Evolutionary conservation across 2,888 invertebrate species (phyloP).

Genomic region (Euclidia mi): DNA sequence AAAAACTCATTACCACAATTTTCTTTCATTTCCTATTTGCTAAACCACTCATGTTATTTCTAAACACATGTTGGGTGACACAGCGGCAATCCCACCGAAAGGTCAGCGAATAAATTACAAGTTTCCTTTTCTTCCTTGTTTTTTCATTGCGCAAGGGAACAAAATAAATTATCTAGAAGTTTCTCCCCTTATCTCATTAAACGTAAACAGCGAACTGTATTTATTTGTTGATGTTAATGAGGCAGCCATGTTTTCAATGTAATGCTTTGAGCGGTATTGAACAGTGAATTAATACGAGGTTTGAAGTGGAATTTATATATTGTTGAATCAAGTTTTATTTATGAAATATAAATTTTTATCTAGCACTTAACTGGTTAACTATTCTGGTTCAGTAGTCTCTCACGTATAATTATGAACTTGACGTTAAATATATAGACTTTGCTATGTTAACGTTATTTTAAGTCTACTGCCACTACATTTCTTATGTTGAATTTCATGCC

Average conservation of each 20-base stretch:
- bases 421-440: no score
- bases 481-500: no score
- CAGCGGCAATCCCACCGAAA: constrained; percentile 24
- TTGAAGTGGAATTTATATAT: no score
- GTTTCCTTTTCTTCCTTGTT: constrained; percentile 17
- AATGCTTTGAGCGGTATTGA: background rate
- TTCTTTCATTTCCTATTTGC: constrained; percentile 10
- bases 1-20: background rate
- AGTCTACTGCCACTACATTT: no score
- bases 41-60: constrained; percentile 16
- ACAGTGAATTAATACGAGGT: no score
- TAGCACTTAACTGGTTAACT: no score
- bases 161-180: constrained; percentile 39
- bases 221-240: constrained; percentile 37
- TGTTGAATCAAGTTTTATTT: no score
- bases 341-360: no score
- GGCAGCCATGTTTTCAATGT: constrained; percentile 18
- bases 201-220: constrained; percentile 17
- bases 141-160: constrained; percentile 12
- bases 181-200: constrained; percentile 30
- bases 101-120: constrained; percentile 47
- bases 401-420: no score
- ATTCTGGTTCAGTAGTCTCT: no score
- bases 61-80: constrained; percentile 25
- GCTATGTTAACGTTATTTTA: no score